Conservation (phyloP, 2,888 invertebrate species). For the Malthinus flaveolus region DNA sequence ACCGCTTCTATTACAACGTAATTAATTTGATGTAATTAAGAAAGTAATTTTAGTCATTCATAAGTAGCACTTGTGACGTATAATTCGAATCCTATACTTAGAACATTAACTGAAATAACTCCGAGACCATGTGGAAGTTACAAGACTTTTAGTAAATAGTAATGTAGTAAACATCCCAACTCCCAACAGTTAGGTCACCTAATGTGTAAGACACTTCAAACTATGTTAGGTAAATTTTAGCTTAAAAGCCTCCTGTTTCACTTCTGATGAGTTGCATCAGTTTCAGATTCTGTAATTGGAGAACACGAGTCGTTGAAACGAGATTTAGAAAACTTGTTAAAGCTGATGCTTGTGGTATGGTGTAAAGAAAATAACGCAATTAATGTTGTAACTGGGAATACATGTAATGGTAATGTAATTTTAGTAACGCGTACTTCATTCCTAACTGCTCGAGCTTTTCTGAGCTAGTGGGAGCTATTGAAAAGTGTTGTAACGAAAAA, state of each 20-base stretch:
- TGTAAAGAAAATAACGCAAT: slow-evolving; percentile 75
- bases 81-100: slow-evolving; percentile 5
- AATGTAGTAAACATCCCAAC: slow-evolving; percentile 12
- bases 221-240: not conserved
- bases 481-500: too few species aligned
- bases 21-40: slow-evolving; percentile 4
- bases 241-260: not conserved
- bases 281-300: slow-evolving; percentile 38
- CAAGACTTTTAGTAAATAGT: not conserved
- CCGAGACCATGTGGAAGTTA: slow-evolving; percentile 1
- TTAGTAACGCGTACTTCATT: too few species aligned
- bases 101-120: slow-evolving; percentile 5
- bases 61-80: slow-evolving; percentile 29
- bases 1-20: not conserved
- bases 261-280: slow-evolving; percentile 28
- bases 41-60: slow-evolving; percentile 34
- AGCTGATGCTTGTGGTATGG: slow-evolving; percentile 82
- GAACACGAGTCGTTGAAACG: slow-evolving; percentile 59
- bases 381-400: slow-evolving; percentile 64
- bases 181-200: not conserved
- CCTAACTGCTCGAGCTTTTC: too few species aligned
- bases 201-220: not conserved
- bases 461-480: too few species aligned
- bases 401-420: slow-evolving; percentile 39
- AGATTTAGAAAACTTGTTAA: slow-evolving; percentile 77